Evolutionary conservation across 2,888 invertebrate species (phyloP).

Genomic region (Prostheceraeus crozeri): DNA sequence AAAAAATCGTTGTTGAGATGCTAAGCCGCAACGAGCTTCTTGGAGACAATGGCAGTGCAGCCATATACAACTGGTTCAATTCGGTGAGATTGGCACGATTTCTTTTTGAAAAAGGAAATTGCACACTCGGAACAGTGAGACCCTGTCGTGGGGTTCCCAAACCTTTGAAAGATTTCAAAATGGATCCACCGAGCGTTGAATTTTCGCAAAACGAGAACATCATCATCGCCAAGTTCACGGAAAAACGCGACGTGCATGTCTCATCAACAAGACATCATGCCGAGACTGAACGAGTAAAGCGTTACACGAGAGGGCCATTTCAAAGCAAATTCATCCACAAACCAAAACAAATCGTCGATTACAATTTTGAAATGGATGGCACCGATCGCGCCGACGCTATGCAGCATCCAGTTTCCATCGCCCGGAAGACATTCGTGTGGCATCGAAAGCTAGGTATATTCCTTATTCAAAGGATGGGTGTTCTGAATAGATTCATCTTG

Average conservation of each 20-base stretch:
- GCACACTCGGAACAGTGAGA: neutral
- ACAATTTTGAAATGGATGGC: conserved; percentile 14
- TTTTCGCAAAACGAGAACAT: neutral
- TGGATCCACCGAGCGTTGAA: neutral
- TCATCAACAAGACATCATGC: conserved; percentile 12
- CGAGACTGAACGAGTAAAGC: conserved; percentile 15
- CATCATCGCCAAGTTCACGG: neutral
- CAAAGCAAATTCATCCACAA: neutral
- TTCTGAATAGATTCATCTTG: conserved; percentile 21
- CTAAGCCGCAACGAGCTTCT: neutral
- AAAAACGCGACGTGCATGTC: conserved; percentile 9
- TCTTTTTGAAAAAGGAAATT: conserved; percentile 6
- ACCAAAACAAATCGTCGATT: neutral
- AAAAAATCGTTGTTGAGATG: conserved; percentile 26
- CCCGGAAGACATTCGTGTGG: neutral
- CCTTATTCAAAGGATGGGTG: neutral
- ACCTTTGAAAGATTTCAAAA: neutral
- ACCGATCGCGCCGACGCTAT: conserved; percentile 2
- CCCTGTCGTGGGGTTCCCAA: neutral
- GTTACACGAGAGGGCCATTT: too few species aligned
- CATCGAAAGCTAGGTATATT: conserved; percentile 1
- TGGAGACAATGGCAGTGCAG: neutral
- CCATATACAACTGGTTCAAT: conserved; percentile 26
- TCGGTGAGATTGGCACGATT: conserved; percentile 19
- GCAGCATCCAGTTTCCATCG: neutral